Conservation (phyloP, 1,140 invertebrate genomes). For the Hycleus cichorii region DNA sequence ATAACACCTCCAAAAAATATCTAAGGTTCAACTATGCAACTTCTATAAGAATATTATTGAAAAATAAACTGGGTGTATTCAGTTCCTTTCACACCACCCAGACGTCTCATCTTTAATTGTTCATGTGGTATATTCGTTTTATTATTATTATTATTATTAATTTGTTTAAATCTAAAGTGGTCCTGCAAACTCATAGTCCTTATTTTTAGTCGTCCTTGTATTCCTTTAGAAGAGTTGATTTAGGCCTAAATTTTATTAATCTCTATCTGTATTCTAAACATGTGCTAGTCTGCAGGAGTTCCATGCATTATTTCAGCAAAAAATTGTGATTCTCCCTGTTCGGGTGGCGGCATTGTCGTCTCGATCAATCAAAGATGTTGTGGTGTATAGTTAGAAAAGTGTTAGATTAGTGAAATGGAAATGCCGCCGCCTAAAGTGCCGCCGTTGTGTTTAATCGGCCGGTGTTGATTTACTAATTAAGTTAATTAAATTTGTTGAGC, state of each 20-base stretch:
- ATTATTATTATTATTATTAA: too few relatives aligned
- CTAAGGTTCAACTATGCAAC: too few relatives aligned
- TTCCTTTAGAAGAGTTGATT: slow-evolving; percentile 9
- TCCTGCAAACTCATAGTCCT: slow-evolving; percentile 19
- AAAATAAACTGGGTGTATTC: too few relatives aligned
- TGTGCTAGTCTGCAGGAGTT: slow-evolving; percentile 19
- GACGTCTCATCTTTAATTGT: too few relatives aligned
- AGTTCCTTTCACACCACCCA: too few relatives aligned
- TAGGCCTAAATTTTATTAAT: slow-evolving; percentile 20
- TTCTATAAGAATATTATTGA: too few relatives aligned
- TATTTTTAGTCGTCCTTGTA: too few relatives aligned
- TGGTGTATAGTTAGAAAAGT: neutral
- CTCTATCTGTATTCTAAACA: slow-evolving; percentile 13
- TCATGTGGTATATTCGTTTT: too few relatives aligned
- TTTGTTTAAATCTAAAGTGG: neutral
- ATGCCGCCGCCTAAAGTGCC: neutral
- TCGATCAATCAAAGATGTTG: neutral
- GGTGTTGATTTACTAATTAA: slow-evolving; percentile 3
- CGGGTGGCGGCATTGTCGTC: slow-evolving; percentile 5
- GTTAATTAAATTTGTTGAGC: slow-evolving; percentile 17
- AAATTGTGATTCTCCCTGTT: slow-evolving; percentile 12
- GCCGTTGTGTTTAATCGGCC: slow-evolving; percentile 5
- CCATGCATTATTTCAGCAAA: slow-evolving; percentile 18
- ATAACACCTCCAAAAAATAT: too few relatives aligned
- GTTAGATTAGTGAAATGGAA: too few relatives aligned